A percentile compares a stretch with the other conserved stretches of the same genome.
Evolutionary conservation across 1,140 invertebrate genomes (phyloP).

Genomic region (Vanessa tameamea): DNA sequence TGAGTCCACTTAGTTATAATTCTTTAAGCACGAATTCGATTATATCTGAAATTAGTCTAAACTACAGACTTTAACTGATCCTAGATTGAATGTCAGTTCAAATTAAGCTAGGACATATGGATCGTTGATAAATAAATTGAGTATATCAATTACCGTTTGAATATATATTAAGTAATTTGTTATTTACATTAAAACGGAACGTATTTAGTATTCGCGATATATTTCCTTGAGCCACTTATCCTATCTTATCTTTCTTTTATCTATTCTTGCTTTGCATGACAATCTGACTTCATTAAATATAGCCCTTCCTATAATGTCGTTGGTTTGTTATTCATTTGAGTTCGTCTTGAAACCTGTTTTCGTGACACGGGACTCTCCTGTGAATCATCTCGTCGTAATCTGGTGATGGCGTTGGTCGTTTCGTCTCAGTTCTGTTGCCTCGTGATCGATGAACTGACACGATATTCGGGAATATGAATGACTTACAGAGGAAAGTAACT

Average conservation of each 20-base stretch:
- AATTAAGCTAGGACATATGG: no score
- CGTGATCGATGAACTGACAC: no score
- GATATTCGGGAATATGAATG: constrained; percentile 29
- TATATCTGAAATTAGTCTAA: no score
- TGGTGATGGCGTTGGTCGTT: not conserved
- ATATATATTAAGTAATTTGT: no score
- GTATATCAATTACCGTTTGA: no score
- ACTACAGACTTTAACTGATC: no score
- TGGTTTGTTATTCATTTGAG: constrained; percentile 16
- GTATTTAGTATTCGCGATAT: constrained; percentile 30
- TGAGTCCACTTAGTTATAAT: no score
- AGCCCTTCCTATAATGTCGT: constrained; percentile 18
- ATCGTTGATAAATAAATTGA: no score
- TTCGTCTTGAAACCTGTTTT: constrained; percentile 41
- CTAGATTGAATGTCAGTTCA: no score
- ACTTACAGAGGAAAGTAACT: constrained; percentile 46
- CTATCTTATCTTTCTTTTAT: constrained; percentile 60
- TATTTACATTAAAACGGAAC: constrained; percentile 21
- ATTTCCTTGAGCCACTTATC: constrained; percentile 61
- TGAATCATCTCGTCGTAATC: constrained; percentile 27
- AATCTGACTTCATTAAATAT: constrained; percentile 31
- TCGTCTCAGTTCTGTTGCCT: not conserved
- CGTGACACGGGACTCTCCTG: constrained; percentile 31
- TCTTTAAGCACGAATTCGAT: no score
- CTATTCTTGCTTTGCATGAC: constrained; percentile 34